Percentiles rank a stretch among this genome's conserved stretches.
Evolutionary conservation across 2,113 vertebrate genomes (phyloP).

Genomic region (Vireo altiloquus): DNA sequence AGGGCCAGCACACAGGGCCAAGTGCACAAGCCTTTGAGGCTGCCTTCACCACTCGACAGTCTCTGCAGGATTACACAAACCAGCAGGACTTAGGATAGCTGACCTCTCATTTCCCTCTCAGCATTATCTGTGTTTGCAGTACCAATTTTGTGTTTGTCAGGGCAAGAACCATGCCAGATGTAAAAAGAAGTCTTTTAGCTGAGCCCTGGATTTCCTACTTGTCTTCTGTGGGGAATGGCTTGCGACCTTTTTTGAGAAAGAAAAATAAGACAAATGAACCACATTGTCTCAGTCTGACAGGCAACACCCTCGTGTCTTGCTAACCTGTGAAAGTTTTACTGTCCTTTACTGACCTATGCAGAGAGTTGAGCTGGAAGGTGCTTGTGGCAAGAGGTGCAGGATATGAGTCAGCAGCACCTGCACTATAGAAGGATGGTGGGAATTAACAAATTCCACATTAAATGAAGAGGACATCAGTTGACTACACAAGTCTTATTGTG

Average conservation of each 20-base stretch:
- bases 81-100: neutral
- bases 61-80: slow-evolving; percentile 1
- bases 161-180: slow-evolving; percentile 57
- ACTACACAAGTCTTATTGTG: neutral
- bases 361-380: neutral
- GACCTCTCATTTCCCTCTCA: slow-evolving; percentile 62
- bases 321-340: slow-evolving; percentile 51
- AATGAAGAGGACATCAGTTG: neutral
- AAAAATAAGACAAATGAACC: slow-evolving; percentile 73
- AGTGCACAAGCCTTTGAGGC: neutral
- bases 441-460: slow-evolving; percentile 2
- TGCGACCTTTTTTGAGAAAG: slow-evolving; percentile 66
- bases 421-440: neutral
- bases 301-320: slow-evolving; percentile 53
- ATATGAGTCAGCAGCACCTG: slow-evolving; percentile 64
- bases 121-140: slow-evolving; percentile 11
- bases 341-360: slow-evolving; percentile 46
- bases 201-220: slow-evolving; percentile 67
- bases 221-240: slow-evolving; percentile 48
- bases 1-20: neutral
- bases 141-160: slow-evolving; percentile 46
- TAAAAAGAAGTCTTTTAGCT: slow-evolving; percentile 53
- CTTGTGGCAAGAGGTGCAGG: slow-evolving; percentile 30
- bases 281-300: slow-evolving; percentile 63
- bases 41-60: slow-evolving; percentile 19